Evolutionary conservation across 2,113 vertebrate species (phyloP).

Genomic region (Ornithorhynchus anatinus): DNA sequence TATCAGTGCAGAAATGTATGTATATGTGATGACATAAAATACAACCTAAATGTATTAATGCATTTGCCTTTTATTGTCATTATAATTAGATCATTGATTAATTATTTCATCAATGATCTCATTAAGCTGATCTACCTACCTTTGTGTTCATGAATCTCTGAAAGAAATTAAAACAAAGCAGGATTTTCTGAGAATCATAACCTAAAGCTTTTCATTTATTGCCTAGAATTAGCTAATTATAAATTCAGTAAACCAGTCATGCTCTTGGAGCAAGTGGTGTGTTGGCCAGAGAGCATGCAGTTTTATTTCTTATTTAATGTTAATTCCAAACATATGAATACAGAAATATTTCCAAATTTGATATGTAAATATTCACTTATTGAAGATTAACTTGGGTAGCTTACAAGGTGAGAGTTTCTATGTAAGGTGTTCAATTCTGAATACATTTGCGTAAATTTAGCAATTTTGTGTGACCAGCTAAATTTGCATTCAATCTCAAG

Average conservation of each 20-base stretch:
- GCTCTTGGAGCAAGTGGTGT: neutral
- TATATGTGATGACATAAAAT: neutral
- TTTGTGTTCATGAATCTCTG: neutral
- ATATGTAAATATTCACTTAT: too few species aligned
- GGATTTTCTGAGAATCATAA: neutral
- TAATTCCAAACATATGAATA: neutral
- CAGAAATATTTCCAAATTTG: too few species aligned
- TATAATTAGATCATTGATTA: neutral
- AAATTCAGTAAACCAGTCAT: neutral
- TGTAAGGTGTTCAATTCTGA: too few species aligned
- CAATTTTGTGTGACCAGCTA: too few species aligned
- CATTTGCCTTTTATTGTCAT: neutral
- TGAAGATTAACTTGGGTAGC: too few species aligned
- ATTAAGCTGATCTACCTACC: constrained; percentile 5
- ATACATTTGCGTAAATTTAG: too few species aligned
- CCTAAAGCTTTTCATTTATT: neutral
- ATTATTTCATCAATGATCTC: neutral
- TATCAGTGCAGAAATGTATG: neutral
- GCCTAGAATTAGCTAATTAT: neutral
- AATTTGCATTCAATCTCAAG: too few species aligned
- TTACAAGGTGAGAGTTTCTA: too few species aligned
- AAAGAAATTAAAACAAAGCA: neutral
- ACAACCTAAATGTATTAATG: neutral
- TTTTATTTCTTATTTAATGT: neutral
- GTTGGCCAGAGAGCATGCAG: neutral